Percentiles rank a stretch among this genome's conserved stretches.
phyloP scores from a whole-genome alignment of 2,797 vertebrate species.

The Leuciscus waleckii region DNA sequence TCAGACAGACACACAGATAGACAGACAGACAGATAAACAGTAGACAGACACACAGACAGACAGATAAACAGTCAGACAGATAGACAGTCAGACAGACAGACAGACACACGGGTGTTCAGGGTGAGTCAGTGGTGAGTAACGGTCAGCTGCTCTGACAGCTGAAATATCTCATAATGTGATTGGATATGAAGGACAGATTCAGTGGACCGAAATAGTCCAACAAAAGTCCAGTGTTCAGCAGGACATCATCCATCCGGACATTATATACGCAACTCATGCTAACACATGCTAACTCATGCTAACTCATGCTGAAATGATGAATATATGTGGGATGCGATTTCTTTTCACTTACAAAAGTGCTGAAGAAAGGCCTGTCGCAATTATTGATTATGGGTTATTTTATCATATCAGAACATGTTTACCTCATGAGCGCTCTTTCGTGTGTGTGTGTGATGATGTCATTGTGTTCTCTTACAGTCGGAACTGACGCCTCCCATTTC shows the following conservation, averaged over 20 bases:
- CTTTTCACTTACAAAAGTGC: background rate
- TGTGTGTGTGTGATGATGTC: background rate
- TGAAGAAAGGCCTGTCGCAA: background rate
- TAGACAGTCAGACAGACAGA: no score
- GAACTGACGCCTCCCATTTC: slow-evolving; percentile 43
- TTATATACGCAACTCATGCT: background rate
- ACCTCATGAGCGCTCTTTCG: background rate
- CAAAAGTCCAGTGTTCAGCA: slow-evolving; percentile 20
- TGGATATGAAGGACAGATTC: background rate
- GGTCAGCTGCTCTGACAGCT: slow-evolving; percentile 25
- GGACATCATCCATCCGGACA: background rate
- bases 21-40: no score
- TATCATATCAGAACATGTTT: background rate
- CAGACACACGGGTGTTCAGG: background rate
- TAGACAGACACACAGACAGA: no score
- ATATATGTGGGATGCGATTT: background rate
- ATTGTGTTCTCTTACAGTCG: slow-evolving; percentile 55
- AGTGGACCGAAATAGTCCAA: background rate
- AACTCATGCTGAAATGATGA: background rate
- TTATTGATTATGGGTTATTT: background rate
- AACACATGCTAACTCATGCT: background rate
- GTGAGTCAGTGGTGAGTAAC: background rate
- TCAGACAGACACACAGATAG: rapidly evolving
- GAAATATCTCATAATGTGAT: slow-evolving; percentile 20
- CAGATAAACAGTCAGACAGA: no score